Base-by-base conservation (phyloP, 1,140 invertebrate genomes). In the Pemphigus obesinymphae region DNA sequence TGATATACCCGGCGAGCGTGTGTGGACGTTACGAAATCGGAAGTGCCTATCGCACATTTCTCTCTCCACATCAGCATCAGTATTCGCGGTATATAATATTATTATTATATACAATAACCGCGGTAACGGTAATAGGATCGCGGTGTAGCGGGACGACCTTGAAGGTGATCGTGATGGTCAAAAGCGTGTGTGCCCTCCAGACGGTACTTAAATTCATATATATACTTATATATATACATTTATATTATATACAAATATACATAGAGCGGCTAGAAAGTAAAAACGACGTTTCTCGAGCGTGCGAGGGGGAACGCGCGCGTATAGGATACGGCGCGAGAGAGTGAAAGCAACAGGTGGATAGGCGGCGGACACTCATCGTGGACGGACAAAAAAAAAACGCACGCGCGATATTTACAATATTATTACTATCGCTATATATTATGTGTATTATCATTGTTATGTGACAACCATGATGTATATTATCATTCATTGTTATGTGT, bases 101-200 rank as follows among this genome's bases (percentile, higher is more conserved):
- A n/a, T n/a, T n/a, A n/a, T n/a, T n/a, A n/a, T n/a, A 55, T 23
- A 23, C 7, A 55, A 23, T 55, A 37, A 40, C 20, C 0, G 1
- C n/a, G 15, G 58, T 20, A 66, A n/a, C 17, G 31, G 20, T 40
- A 37, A 8, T 7, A 34, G 15, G 13, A 20, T 63, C 37, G 34
- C 37, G 17, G 34, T n/a, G n/a, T 5, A 31, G 31, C 31, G 63
- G 63, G 63, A 70, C 66, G 66, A 70, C 66, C 66, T 70, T 70
- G 66, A 70, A 70, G 37, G 20, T n/a, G 37, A 70, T 70, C 66
- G 66, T 43, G 66, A 70, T 70, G 66, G 66, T 70, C 66, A 70
- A 70, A 70, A 70, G 66, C 66, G 66, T 43, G 66, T 70, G 66
- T 70, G 66, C 66, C 66, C 66, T 70, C 66, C 66, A 70, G 66